These are phyloP conservation scores for Alouatta palliata DNA, from an alignment of 2,113 vertebrate genomes.

Conservation along the genomic window DNA sequence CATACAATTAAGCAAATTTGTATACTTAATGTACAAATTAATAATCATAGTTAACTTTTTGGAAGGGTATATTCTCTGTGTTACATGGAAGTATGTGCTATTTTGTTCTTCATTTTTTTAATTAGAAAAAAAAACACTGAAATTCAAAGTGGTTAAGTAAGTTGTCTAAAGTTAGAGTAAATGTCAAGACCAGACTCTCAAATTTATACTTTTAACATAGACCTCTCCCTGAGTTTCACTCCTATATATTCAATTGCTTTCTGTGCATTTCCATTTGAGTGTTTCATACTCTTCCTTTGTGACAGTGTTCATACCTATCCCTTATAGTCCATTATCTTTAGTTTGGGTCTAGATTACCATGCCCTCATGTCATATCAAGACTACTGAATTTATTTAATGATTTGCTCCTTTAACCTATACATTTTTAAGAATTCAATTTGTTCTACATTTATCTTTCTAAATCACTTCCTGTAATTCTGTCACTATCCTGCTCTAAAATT, in stretches of 20 bases:
- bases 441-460: not conserved
- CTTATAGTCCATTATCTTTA: not conserved
- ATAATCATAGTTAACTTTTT: not conserved
- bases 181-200: not conserved
- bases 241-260: not conserved
- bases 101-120: not conserved
- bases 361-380: too few relatives aligned
- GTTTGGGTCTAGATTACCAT: not conserved
- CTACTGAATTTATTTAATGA: not conserved
- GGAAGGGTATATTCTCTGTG: not conserved
- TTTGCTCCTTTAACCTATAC: not conserved
- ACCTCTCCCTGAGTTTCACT: not conserved
- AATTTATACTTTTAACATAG: not conserved
- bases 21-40: not conserved
- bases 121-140: not conserved
- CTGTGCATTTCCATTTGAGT: not conserved
- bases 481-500: not conserved
- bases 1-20: conserved; percentile 9
- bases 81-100: not conserved
- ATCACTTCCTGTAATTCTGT: not conserved
- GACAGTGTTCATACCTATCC: not conserved
- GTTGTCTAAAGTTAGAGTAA: not conserved
- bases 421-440: not conserved
- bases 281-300: not conserved
- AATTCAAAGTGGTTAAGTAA: not conserved